Evolutionary conservation across 1,140 invertebrate species (phyloP), one percentile per base, ranked within the genome.

Genomic region (Nautilus pompilius): DNA sequence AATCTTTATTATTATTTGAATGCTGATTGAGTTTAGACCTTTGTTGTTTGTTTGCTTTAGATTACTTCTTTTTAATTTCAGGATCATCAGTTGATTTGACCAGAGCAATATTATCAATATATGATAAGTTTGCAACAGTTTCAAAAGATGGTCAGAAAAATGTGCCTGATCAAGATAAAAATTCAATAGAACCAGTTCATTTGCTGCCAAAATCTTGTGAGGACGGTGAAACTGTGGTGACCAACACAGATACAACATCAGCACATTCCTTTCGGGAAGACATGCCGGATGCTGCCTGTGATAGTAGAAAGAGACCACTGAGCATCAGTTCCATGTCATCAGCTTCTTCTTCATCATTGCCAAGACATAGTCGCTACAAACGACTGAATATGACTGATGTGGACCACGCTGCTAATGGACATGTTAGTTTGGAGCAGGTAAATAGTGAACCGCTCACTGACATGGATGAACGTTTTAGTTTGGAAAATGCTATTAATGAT

Each of bases 321-420:
- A 93, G 91, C 41, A 90, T 91, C 72, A 92, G 90, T 80, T 92
- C 90, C 48, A 91, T 90, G 58, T 88, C 89, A 2, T 92, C 91
- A 2, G 91, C 90, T 15, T 90, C 88, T 46, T 90, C 89, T 2
- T 91, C 90, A 0, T 84, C 85, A 13, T 63, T 75, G 20, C 70
- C 73, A 15, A 62, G 75, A n/a, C 69, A 67, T 24, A 63, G 62
- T 41, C 62, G 69, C 36, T 54, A 60, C 28, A 81, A 78, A 70
- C 66, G 68, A 28, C 66, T 70, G 54, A 78, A 76, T 54, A 53
- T 70, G 24, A 60, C 60, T 17, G 58, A 65, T 10, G 64, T 32
- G 49, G 65, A 69, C 33, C 57, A 57, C 15, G 46, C 28, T 10
- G 41, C 22, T 45, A 60, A 60, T 45, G 59, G 60, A 41, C 54